Base-by-base conservation (phyloP, 2,113 vertebrate genomes). In the Odontesthes bonariensis region DNA sequence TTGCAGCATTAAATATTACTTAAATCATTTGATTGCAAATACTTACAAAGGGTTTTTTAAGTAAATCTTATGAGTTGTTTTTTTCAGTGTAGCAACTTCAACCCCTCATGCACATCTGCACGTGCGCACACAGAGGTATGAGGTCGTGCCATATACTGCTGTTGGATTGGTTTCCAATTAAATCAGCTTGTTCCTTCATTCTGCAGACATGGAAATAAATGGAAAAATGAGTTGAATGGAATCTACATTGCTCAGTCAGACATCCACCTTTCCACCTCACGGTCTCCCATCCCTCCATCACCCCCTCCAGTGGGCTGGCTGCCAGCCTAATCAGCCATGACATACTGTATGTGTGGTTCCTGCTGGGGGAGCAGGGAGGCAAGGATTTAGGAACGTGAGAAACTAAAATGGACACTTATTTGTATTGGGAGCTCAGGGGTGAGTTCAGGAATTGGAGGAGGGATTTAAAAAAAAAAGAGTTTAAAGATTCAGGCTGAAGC, bases 311-410 rank as follows among this genome's bases (percentile, higher is more conserved):
- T 68, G 66, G 79, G 47, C 68, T 10, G 46, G 17, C 54, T 72
- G 88, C 82, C 77, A 85, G 77, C 69, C 82, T 89, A 86, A 90
- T 87, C 90, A 88, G 31, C 81, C 57, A 0, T 53, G 81, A 88
- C 84, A 86, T 83, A 71, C 73, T 47, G 62, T 56, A 56, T 73
- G 68, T 58, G 58, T 69, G 65, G 61, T 79, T 62, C 58, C 53
- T 79, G 69, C 59, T 42, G 52, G 44, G 63, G 23, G 59, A 76
- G 38, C 75, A 60, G 59, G 55, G 38, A 56, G 58, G 56, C 9
- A 4, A 55, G 71, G 74, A 74, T 81, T 71, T 62, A 61, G 66
- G 62, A 74, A 66, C 42, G 52, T 55, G 75, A 51, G 62, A 59
- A 64, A 79, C 27, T 27, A 27, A 27, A 59, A 7, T 54, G 61